Base-by-base conservation (phyloP, 2,888 invertebrate species). In the Oligia fasciuncula region DNA sequence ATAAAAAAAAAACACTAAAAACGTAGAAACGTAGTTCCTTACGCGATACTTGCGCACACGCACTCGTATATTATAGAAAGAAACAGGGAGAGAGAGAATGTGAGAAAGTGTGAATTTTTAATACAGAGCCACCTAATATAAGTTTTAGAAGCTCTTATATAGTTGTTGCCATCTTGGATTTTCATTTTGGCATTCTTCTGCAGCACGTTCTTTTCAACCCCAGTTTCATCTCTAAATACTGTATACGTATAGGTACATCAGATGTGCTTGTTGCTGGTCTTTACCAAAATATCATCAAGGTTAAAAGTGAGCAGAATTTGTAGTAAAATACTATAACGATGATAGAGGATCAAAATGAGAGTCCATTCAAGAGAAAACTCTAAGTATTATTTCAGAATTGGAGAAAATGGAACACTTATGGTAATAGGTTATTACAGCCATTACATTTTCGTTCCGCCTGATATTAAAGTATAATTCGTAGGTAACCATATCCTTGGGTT, bases 351-450 rank as follows among this genome's bases (percentile, higher is more conserved):
- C 60, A 19, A n/a, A 60, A 80, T 19, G 14, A 19, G 4, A 60
- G 19, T 35, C 23, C 35, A 43, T 46, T 66, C 40, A 74, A 35
- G 19, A 40, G 8, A 19, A 77, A 57, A 49, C 23, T 29, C 1
- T n/a, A 51, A 73, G n/a, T 70, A 49, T 49, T 62, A 65, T 69
- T 69, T 73, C 23, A 49, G 46, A 70, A 73, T 71, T 63, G 54
- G n/a, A 70, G 35, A 46, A 76, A 60, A 49, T 29, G 43, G 35
- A 80, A 75, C 69, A 63, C 70, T 85, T 76, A 51, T 43, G 57
- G 40, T 85, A 76, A 85, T 67, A 70, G 23, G 35, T 69, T 73
- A 70, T 73, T 73, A 73, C 80, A 63, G 51, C 14, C 54, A 60
- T 63, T 13, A 62, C 66, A 73, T 80, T 80, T 67, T 60, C 60